These are phyloP conservation scores for Halichondria panicea DNA, from an alignment of 37 sponge, comb jelly and placozoan genomes.

Conservation along the genomic window DNA sequence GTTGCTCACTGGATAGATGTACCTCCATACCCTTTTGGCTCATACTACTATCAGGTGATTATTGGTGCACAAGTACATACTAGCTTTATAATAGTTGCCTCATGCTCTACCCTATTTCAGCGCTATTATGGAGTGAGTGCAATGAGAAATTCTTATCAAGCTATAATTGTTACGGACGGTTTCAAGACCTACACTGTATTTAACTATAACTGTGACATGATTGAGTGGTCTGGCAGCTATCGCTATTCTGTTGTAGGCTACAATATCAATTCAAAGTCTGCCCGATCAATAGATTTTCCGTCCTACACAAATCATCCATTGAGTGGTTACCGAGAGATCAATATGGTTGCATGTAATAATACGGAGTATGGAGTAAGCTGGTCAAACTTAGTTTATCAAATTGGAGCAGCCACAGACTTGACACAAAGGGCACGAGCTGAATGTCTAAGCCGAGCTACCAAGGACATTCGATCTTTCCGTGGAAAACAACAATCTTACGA, in stretches of 20 bases:
- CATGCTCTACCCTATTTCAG: too few species aligned
- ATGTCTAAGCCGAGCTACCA: too few species aligned
- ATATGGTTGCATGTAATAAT: slow-evolving; percentile 17
- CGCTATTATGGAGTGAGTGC: too few species aligned
- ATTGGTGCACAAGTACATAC: too few species aligned
- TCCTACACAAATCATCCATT: slow-evolving; percentile 22
- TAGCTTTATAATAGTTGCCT: too few species aligned
- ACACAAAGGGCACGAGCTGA: too few species aligned
- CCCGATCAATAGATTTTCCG: too few species aligned
- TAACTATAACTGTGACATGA: slow-evolving; percentile 52
- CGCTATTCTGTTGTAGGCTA: slow-evolving; percentile 37
- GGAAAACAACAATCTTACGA: too few species aligned
- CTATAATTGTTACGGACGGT: slow-evolving; percentile 54
- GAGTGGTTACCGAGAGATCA: not conserved
- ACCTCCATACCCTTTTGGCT: too few species aligned
- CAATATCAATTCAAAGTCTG: slow-evolving; percentile 27
- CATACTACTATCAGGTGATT: too few species aligned
- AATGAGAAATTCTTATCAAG: slow-evolving; percentile 59
- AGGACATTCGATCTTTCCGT: too few species aligned
- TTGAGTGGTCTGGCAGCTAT: slow-evolving; percentile 41
- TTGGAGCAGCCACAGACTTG: not conserved
- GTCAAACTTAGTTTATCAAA: not conserved
- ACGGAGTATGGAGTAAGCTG: not conserved
- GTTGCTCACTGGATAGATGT: too few species aligned
- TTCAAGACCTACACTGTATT: slow-evolving; percentile 39